These are phyloP conservation scores for Arrhopalites spinosus DNA, from an alignment of 2,888 invertebrate species.

Conservation along the genomic window DNA sequence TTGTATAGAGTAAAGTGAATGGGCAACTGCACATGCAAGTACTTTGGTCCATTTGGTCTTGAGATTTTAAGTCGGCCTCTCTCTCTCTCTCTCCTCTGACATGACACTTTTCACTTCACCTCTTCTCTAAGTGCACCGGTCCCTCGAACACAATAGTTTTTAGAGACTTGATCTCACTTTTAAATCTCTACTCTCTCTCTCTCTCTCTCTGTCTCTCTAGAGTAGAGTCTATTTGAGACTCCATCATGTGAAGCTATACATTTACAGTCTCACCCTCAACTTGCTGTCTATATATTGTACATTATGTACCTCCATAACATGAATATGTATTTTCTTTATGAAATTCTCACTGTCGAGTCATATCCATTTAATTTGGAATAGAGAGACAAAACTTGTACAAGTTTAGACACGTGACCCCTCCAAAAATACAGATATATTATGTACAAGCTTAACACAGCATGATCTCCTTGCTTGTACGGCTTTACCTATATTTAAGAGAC, in stretches of 20 bases:
- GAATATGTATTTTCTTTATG: too few species aligned
- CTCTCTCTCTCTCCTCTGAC: constrained; percentile 32
- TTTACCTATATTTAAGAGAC: neutral
- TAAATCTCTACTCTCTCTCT: too few species aligned
- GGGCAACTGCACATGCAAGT: too few species aligned
- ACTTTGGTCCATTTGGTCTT: too few species aligned
- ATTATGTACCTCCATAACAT: too few species aligned
- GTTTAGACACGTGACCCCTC: neutral
- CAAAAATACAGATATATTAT: neutral
- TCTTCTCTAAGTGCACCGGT: constrained; percentile 37
- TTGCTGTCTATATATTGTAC: too few species aligned
- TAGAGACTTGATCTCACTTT: too few species aligned
- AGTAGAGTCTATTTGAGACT: too few species aligned
- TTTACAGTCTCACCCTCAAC: too few species aligned
- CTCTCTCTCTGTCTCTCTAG: too few species aligned
- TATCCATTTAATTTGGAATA: constrained; percentile 6
- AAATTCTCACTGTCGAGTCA: neutral
- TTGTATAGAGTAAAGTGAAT: neutral
- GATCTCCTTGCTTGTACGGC: neutral
- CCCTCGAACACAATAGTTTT: neutral
- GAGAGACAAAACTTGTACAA: neutral
- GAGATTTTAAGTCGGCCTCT: too few species aligned
- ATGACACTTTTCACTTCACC: constrained; percentile 44
- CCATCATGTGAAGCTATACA: too few species aligned
- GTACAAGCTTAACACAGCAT: neutral